Evolutionary conservation across 1,140 invertebrate species (phyloP), one percentile per base, ranked within the genome.

Genomic region (Pinna nobilis): DNA sequence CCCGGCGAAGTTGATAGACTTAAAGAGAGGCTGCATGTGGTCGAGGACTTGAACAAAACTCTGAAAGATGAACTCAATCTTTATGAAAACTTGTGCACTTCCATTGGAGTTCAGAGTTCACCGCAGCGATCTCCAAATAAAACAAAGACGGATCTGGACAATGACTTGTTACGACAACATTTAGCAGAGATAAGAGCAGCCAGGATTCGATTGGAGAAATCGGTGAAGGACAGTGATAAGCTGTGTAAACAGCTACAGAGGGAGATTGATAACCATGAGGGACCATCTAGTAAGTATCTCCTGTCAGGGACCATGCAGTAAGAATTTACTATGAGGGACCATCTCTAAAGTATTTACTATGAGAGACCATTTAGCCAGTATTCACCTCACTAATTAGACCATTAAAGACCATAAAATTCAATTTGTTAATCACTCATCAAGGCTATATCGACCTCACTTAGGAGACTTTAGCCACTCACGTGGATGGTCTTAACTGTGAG

Each of bases 41-140:
- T 82, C 33, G 88, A 90, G 51, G 83, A 88, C 64, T 76, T 89
- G 41, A 90, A 90, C 73, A 80, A 86, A 65, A 87, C 89, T 9
- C 80, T 90, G 32, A 80, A 82, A 50, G 84, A 88, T 33, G 89
- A 90, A 74, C 76, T 90, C 6, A 63, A 69, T 47, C 35, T 86
- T 9, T 83, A 81, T 49, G 83, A 87, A 63, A 77, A 75, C 23
- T 44, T 85, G 49, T 72, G 74, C 35, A 69, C 65, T 9, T 81
- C 79, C 11, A 61, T 75, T 53, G 82, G 82, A 1, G 71, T 70
- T n/a, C 78, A 84, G 68, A 78, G 67, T 23, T 72, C 76, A 18
- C 78, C 77, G 32, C 32, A 23, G 39, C 70, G 66, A 59, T 73
- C 70, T 61, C 67, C 44, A 50, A 23, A 60, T 55, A 64, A 79